phyloP scores from a whole-genome alignment of 2,797 vertebrate species.

The Sylvilagus floridanus region DNA sequence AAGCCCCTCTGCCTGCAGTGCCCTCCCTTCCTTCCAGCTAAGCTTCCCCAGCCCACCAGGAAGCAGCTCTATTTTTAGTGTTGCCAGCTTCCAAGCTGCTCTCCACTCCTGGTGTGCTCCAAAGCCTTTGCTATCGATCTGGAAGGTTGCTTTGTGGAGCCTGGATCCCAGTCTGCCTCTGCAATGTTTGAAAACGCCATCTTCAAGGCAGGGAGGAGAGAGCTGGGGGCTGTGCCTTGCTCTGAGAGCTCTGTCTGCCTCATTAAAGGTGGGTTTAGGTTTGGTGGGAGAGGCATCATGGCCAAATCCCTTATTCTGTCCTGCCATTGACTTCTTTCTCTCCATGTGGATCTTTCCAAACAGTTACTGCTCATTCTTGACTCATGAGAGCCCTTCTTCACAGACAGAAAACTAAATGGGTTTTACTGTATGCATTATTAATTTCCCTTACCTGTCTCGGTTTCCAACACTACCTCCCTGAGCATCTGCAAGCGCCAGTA shows the following conservation, averaged over 20 bases:
- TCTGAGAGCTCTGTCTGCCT: neutral
- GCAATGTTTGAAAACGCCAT: neutral
- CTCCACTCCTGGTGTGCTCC: neutral
- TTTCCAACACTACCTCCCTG: neutral
- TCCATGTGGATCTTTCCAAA: neutral
- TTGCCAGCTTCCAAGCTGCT: neutral
- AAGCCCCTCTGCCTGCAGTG: neutral
- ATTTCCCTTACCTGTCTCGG: slow-evolving; percentile 57
- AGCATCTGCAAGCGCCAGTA: slow-evolving; percentile 54
- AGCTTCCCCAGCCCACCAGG: neutral
- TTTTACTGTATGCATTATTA: slow-evolving; percentile 61
- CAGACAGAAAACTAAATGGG: neutral
- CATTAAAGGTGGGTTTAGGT: neutral
- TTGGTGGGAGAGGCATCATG: neutral
- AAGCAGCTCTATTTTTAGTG: neutral
- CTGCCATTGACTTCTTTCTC: neutral
- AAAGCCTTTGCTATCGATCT: neutral
- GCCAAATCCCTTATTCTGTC: neutral
- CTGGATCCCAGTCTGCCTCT: neutral
- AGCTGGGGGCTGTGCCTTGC: no score
- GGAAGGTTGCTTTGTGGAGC: neutral
- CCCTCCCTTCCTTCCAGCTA: neutral
- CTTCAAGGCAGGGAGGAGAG: neutral
- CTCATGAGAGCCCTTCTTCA: slow-evolving; percentile 30
- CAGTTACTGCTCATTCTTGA: neutral